phyloP scores from a whole-genome alignment of 2,113 vertebrate genomes.

The Chlamydotis undulata region DNA sequence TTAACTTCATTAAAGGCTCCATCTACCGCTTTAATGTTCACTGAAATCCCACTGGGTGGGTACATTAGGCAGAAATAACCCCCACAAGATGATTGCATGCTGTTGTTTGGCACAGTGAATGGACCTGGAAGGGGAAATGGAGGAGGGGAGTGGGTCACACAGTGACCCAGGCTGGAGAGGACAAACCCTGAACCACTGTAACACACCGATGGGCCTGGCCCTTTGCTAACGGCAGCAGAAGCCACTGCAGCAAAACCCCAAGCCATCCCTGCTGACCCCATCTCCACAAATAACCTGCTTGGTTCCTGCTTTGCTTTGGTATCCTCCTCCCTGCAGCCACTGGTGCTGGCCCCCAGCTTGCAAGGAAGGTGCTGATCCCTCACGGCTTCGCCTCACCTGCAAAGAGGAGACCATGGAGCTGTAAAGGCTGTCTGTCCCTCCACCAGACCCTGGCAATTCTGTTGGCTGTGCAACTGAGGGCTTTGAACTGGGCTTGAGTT shows the following conservation, averaged over 20 bases:
- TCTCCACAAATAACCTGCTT: neutral
- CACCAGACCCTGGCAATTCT: neutral
- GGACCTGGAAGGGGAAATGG: constrained; percentile 16
- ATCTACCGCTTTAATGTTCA: constrained; percentile 75
- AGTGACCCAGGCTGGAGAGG: neutral
- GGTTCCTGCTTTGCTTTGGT: neutral
- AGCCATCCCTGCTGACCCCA: neutral
- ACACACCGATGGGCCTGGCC: neutral
- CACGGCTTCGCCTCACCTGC: neutral
- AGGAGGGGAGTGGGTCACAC: neutral
- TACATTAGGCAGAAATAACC: constrained; percentile 74
- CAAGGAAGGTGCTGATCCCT: neutral
- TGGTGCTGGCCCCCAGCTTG: neutral
- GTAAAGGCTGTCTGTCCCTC: neutral
- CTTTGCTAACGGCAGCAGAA: neutral
- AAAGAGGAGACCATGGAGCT: neutral
- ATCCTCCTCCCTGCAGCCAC: neutral
- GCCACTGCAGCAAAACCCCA: neutral
- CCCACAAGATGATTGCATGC: constrained; percentile 22
- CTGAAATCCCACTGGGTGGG: constrained; percentile 42
- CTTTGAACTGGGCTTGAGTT: neutral
- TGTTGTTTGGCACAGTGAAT: constrained; percentile 65
- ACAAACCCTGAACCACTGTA: neutral
- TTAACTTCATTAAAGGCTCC: constrained; percentile 80
- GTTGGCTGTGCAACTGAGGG: neutral